Evolutionary conservation across 2,113 vertebrate genomes (phyloP).

Genomic region (Scatophagus argus): DNA sequence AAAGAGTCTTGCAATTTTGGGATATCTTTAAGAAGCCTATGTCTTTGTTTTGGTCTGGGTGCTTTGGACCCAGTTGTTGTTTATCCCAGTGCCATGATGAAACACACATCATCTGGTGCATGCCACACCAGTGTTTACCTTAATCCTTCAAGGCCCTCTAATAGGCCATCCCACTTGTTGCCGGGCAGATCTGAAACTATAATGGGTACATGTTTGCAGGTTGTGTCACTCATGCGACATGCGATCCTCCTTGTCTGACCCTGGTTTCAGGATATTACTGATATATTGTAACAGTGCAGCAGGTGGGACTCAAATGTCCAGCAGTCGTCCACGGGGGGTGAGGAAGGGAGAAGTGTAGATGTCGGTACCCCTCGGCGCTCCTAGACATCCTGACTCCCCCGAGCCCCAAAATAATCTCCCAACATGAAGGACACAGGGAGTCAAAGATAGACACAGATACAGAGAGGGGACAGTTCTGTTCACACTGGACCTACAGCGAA

Average conservation of each 20-base stretch:
- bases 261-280: conserved; percentile 41
- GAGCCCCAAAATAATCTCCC: conserved; percentile 54
- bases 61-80: conserved; percentile 18
- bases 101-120: neutral
- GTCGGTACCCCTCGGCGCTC: neutral
- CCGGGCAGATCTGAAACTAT: conserved; percentile 61
- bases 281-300: conserved; percentile 30
- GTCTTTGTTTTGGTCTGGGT: neutral
- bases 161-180: conserved; percentile 35
- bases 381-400: conserved; percentile 68
- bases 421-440: conserved; percentile 12
- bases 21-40: neutral
- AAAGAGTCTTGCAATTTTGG: neutral
- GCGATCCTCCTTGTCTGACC: neutral
- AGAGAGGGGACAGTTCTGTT: conserved; percentile 5
- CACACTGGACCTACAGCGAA: neutral
- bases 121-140: conserved; percentile 11
- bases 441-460: conserved; percentile 11
- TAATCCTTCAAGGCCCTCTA: neutral
- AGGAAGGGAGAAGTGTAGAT: conserved; percentile 27
- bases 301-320: conserved; percentile 33
- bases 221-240: conserved; percentile 58
- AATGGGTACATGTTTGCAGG: conserved; percentile 39
- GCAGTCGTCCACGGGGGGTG: neutral
- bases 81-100: conserved; percentile 7